A percentile compares a stretch with the other conserved stretches of the same genome.
Conservation (phyloP, 1,140 invertebrate genomes). For the Drosophila erecta region DNA sequence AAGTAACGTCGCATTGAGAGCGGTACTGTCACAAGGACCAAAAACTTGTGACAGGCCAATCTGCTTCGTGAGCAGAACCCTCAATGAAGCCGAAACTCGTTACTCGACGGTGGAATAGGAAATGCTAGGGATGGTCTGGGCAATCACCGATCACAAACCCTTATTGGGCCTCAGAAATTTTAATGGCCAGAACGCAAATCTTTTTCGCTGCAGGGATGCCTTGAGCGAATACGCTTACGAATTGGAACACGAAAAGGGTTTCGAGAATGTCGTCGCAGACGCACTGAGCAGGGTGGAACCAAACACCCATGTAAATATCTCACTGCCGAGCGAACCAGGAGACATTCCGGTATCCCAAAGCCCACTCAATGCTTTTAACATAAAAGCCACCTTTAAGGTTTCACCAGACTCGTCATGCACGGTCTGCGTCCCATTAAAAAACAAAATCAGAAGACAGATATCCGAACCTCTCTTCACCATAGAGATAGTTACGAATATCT, state of each 20-base stretch:
- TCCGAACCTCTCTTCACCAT: no score
- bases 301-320: neutral
- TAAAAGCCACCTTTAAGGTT: neutral
- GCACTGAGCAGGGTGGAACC: neutral
- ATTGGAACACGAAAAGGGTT: no score
- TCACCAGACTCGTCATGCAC: neutral
- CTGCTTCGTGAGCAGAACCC: no score
- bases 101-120: no score
- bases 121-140: no score
- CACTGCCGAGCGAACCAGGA: neutral
- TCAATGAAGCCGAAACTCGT: no score
- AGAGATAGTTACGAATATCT: conserved; percentile 1
- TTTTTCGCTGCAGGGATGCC: neutral
- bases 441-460: no score
- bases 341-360: neutral
- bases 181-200: neutral
- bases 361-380: neutral
- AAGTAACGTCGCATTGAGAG: no score
- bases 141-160: conserved; percentile 3
- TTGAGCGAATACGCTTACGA: neutral
- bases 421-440: neutral
- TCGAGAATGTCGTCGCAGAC: neutral
- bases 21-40: no score
- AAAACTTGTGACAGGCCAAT: no score
- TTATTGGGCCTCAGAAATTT: neutral